Conservation (phyloP, 2,797 vertebrate genomes). For the Falco peregrinus region DNA sequence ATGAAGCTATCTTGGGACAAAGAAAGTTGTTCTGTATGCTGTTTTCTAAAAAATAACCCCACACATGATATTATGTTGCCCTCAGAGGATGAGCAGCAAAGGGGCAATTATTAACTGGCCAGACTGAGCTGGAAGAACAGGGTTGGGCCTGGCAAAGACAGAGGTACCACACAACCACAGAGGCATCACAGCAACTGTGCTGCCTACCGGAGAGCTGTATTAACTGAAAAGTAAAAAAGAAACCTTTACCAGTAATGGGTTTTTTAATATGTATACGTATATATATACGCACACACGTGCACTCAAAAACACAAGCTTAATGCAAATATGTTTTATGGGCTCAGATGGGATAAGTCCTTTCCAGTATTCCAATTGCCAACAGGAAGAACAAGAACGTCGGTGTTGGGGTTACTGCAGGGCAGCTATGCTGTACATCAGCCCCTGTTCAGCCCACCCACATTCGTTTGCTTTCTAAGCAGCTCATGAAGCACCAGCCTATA, state of each 20-base stretch:
- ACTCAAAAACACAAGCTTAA: neutral
- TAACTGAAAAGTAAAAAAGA: constrained; percentile 38
- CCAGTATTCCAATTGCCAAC: neutral
- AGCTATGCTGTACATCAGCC: neutral
- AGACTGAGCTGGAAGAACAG: constrained; percentile 31
- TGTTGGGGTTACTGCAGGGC: neutral
- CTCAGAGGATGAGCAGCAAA: constrained; percentile 48
- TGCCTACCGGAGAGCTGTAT: constrained; percentile 41
- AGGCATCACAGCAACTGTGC: constrained; percentile 16
- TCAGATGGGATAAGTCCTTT: constrained; percentile 16
- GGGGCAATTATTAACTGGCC: constrained; percentile 63
- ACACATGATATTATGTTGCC: constrained; percentile 48
- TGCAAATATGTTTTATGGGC: neutral
- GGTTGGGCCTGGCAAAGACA: constrained; percentile 45
- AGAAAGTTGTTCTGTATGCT: neutral
- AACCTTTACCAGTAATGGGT: neutral
- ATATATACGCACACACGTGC: fast-evolving
- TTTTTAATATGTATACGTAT: fast-evolving
- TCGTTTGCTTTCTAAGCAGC: constrained; percentile 18
- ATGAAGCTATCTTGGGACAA: constrained; percentile 61
- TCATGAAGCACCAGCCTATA: neutral
- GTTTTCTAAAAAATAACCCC: constrained; percentile 47
- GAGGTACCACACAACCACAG: constrained; percentile 38
- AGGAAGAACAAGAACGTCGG: neutral
- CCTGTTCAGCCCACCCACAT: neutral